Conservation (phyloP, 2,113 vertebrate species). For the Scytalopus superciliaris region DNA sequence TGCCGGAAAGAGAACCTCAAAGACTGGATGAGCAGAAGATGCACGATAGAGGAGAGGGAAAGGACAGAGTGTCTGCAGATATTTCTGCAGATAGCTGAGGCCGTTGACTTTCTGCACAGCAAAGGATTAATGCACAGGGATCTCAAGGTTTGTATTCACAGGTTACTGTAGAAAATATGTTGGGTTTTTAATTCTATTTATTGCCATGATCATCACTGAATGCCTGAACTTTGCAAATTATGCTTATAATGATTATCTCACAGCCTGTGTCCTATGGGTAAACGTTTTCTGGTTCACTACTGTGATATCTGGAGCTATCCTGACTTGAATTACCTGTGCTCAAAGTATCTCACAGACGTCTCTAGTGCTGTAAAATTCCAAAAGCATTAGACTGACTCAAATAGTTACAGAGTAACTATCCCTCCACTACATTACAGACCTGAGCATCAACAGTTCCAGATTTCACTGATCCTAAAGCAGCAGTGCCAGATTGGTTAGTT, state of each 20-base stretch:
- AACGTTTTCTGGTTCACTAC: background rate
- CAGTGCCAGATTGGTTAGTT: background rate
- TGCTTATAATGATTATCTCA: background rate
- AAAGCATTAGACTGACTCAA: background rate
- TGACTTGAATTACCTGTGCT: background rate
- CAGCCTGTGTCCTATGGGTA: background rate
- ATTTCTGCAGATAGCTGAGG: conserved; percentile 96
- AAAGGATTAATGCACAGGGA: conserved; percentile 99
- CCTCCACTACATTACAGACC: background rate
- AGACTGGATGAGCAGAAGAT: conserved; percentile 94
- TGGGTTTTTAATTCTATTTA: background rate
- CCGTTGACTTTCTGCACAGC: conserved; percentile 92
- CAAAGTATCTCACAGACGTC: background rate
- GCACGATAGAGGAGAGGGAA: conserved; percentile 84
- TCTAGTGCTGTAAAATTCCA: background rate
- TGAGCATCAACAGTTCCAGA: background rate
- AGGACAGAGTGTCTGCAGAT: conserved; percentile 88
- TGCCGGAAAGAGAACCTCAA: conserved; percentile 98
- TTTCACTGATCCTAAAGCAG: background rate
- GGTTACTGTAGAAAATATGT: background rate
- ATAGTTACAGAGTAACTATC: background rate
- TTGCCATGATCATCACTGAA: background rate
- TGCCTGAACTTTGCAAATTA: background rate
- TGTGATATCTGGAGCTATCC: background rate
- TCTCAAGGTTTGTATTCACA: conserved; percentile 87